Conservation (phyloP, 2,888 invertebrate genomes). For the Mimumesa dahlbomi region DNA sequence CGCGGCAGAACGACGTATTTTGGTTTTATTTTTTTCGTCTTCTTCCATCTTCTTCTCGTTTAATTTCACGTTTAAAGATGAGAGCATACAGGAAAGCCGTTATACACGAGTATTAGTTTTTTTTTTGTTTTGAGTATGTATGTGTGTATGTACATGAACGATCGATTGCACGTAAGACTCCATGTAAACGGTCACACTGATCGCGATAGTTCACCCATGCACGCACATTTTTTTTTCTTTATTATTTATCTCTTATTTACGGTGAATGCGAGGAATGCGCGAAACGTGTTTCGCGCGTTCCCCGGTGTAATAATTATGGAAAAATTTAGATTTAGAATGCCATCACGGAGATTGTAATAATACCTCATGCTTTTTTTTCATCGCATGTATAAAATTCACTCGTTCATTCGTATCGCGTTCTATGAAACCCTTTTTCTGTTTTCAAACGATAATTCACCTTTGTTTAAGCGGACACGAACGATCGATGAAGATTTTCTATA, state of each 20-base stretch:
- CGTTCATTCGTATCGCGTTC: too few relatives aligned
- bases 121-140: slow-evolving; percentile 33
- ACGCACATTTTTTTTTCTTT: slow-evolving; percentile 20
- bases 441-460: too few relatives aligned
- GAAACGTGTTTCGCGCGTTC: neutral
- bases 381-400: too few relatives aligned
- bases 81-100: slow-evolving; percentile 51
- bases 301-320: slow-evolving; percentile 14
- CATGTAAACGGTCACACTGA: slow-evolving; percentile 25
- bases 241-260: too few relatives aligned
- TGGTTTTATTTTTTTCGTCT: too few relatives aligned
- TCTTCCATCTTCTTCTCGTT: slow-evolving; percentile 1
- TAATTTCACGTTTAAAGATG: slow-evolving; percentile 22
- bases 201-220: slow-evolving; percentile 9
- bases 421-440: too few relatives aligned
- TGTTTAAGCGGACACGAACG: too few relatives aligned
- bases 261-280: too few relatives aligned
- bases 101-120: slow-evolving; percentile 47
- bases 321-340: neutral
- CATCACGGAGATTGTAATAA: neutral
- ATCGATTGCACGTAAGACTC: slow-evolving; percentile 27
- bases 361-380: too few relatives aligned
- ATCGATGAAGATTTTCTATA: too few relatives aligned
- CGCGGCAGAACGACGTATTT: neutral
- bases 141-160: slow-evolving; percentile 22